Base-by-base conservation (phyloP, 2,888 invertebrate species). In the Polymixis flavicincta region DNA sequence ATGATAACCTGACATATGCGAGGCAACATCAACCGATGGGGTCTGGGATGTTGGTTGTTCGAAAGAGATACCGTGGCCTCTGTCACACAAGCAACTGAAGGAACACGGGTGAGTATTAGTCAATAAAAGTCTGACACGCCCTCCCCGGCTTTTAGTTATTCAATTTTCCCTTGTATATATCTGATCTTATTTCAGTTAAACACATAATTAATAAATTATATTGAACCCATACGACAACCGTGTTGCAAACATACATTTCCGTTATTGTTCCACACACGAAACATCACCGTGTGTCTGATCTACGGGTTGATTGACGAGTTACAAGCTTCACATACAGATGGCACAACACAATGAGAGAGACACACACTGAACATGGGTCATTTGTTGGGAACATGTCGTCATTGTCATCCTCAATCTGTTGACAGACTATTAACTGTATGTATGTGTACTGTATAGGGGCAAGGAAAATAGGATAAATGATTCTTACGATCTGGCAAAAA, bases 311-410 rank as follows among this genome's bases (percentile, higher is more conserved):
- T 28, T 28, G 66, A 55, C 66, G 66, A 22, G 37, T n/a, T 13
- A 63, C 74, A 64, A 54, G 64, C 64, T 22, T 17, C 52, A 25
- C 37, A 45, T 45, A 61, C 32, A 54, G 25, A 22, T 64, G 54
- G 32, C 22, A 22, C 11, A 19, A 64, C 59, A 74, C 37, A n/a
- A 54, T 65, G 52, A 28, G 42, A 45, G 42, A 45, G 17, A 57
- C 45, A n/a, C 75, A 28, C 60, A 28, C 60, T 60, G n/a, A 74
- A 55, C 76, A 57, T 25, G 50, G 28, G 9, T 48, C 28, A 76
- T 76, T 74, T 75, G 55, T 75, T 4, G 37, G 28, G 9, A 19
- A 76, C 76, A 57, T 50, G 50, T 57, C 50, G 76, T 7, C 37
- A 55, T 50, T 50, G 50, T 57, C 50, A 63, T 7, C 37, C 61